Evolutionary conservation across 2,113 vertebrate genomes (phyloP), one percentile per base, ranked within the genome.

Genomic region (Hucho hucho): DNA sequence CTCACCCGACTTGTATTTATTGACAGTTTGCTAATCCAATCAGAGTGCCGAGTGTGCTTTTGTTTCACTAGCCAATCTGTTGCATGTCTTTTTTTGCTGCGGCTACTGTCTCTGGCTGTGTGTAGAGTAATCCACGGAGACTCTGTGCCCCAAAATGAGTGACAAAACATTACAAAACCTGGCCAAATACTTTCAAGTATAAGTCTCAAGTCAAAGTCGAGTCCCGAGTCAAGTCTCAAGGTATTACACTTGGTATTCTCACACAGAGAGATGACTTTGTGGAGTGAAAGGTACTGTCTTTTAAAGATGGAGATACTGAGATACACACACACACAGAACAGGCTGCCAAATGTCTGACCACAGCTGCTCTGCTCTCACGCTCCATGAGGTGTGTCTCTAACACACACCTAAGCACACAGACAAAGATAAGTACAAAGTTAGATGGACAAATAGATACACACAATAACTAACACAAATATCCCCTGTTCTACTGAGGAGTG

Each of bases 291-390:
- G 89, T 85, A 88, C 88, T 89, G 78, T 76, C 86, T 88, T 91
- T 91, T 87, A 84, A 88, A 89, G 87, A 84, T 76, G 37, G 37
- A 53, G 78, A 81, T 87, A 73, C 84, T 87, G 83, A 87, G 77
- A 83, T 20, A 61, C 58, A 64, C 22, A 46, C 59, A 22, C 81
- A 74, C 29, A 81, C 53, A 7, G 22, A 22, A 6, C 79, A 82
- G 77, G 72, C 79, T 89, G 90, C 91, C 93, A 92, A 88, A 84
- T 79, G 81, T 80, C 76, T 81, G 88, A 90, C 83, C 84, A 85
- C 87, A 87, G 88, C 79, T 89, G 89, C 83, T 88, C 86, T 75
- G 84, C 90, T 93, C 93, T 93, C 92, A 94, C 91, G 89, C 91
- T 89, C 91, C 86, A 80, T 79, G 85, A 89, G 91, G 89, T 91